Conservation (phyloP, 2,797 vertebrate genomes). For the Scolopax rusticola region DNA sequence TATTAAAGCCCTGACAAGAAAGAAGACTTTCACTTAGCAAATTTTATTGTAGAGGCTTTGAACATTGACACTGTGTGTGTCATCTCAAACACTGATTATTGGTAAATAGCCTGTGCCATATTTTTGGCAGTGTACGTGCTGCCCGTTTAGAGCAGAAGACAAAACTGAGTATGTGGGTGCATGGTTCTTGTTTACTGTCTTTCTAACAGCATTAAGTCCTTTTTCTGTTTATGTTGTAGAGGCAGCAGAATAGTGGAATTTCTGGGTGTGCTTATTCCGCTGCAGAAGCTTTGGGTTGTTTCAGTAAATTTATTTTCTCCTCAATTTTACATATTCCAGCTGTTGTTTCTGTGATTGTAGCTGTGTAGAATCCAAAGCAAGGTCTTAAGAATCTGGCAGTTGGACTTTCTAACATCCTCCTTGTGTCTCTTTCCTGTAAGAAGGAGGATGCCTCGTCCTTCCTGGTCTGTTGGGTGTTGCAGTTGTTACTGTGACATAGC, state of each 20-base stretch:
- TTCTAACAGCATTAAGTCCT: background rate
- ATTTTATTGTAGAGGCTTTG: background rate
- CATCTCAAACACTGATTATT: background rate
- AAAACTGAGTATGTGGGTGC: background rate
- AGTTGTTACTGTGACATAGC: background rate
- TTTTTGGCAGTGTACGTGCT: background rate
- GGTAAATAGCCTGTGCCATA: background rate
- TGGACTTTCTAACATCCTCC: background rate
- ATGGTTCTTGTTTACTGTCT: background rate
- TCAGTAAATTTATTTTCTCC: background rate
- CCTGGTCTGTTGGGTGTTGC: rapidly evolving
- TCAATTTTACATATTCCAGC: background rate
- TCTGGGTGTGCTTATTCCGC: background rate
- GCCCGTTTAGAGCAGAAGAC: background rate
- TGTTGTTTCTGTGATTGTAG: background rate
- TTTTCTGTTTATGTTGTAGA: background rate
- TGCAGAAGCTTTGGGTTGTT: background rate
- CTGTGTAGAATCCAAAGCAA: background rate
- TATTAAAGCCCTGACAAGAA: background rate
- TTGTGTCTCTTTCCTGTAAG: background rate
- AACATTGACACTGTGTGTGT: background rate
- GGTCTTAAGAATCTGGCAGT: background rate
- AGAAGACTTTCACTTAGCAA: background rate
- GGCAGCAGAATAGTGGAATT: background rate
- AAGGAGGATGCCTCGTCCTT: background rate